Evolutionary conservation across 2,113 vertebrate species (phyloP), one percentile per base, ranked within the genome.

Genomic region (Grammomys dolichurus): DNA sequence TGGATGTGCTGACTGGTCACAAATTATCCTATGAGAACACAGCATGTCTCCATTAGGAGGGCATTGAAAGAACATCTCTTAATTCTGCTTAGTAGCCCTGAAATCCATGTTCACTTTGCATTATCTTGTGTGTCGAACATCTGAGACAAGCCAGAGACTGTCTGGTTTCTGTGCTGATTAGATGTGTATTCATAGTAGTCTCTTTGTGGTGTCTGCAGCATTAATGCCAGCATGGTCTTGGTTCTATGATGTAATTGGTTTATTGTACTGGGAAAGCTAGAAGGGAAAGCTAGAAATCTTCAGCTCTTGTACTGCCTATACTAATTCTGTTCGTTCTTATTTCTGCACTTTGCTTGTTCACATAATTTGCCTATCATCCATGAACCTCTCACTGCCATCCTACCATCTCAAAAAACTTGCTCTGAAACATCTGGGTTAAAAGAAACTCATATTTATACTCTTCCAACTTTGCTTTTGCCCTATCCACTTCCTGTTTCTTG

Each of bases 41-140:
- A 69, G 43, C 31, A 36, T 33, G 28, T 36, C 43, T 36, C 28
- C 60, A 36, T 43, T 46, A 24, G 43, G 76, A 22, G 17, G 46
- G 48, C 58, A 90, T 16, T 63, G 78, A 75, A 43, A 95, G 94
- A 96, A 54, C 11, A 70, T 88, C 7, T 77, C 24, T 72, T 7
- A 87, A 87, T 87, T 69, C 26, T 67, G 40, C 81, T 93, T 90
- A 77, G 36, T 40, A 5, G 7, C 7, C 20, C 54, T 58, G 31
- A 63, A 78, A 82, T 46, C 48, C 33, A 40, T 24, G 54, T 48
- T 75, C 28, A 20, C 28, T 69, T 67, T 77, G 46, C 36, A 51
- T 9, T 16, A n/a, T 14, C 16, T 28, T 67, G 22, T 88, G 0
- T 43, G 51, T 36, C 77, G 22, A 85, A 36, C 12, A 43, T 73